Base-by-base conservation (phyloP, 2,113 vertebrate genomes). In the Hippolais icterina region DNA sequence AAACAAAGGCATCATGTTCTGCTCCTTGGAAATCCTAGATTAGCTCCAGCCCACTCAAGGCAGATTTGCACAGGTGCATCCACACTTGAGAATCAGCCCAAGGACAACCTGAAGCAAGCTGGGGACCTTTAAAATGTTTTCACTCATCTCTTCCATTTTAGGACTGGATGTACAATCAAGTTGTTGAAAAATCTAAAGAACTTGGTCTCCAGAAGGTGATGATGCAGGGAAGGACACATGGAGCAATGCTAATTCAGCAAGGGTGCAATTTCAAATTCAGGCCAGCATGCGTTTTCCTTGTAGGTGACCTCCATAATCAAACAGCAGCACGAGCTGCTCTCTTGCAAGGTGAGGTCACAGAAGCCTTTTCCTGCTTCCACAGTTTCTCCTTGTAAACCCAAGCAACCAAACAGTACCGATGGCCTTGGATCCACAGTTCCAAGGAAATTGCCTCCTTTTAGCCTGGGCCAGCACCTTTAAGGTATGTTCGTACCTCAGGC, bases 391-490 rank as follows among this genome's bases (percentile, higher is more conserved):
- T 76, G 12, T 44, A 86, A 90, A 76, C 13, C 33, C 33, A 66
- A 77, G 13, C 64, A 77, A 69, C 28, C 14, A 65, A 66, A 50
- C 5, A 19, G 23, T 20, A 83, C 21, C 0, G 1, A 60, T 29
- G 33, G 9, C 39, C 25, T 90, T 1, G 1, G 52, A 84, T 49
- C 37, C 2, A 1, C 28, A 41, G 15, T 31, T 75, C 24, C 57
- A 60, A 22, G 3, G 61, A 83, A 74, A 56, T 35, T 28, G n/a
- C 14, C 46, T 22, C 24, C 24, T 84, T 84, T 61, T 57, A 47
- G 16, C 44, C 68, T 52, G 10, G 18, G 13, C 25, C 65, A 66
- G 60, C 27, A 41, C 4, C 1, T 0, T 0, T 28, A 37, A 60
- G 27, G 21, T 33, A 54, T 1, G 0, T 66, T 91, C 1, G 4